Conservation (phyloP, 2,113 vertebrate species). For the Pontoporia blainvillei region DNA sequence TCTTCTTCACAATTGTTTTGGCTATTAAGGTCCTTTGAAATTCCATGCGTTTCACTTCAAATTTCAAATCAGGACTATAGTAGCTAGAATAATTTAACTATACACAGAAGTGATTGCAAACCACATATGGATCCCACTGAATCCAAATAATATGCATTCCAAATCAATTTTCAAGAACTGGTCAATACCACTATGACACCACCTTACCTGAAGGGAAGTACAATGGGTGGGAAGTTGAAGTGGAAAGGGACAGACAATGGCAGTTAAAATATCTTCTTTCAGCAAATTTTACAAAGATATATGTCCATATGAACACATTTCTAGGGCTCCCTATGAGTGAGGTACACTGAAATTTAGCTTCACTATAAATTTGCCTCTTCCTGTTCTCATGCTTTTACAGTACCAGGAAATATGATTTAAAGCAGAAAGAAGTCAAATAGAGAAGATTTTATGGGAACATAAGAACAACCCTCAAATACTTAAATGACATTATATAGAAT, state of each 20-base stretch:
- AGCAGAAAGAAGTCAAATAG: neutral
- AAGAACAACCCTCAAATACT: neutral
- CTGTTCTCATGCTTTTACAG: neutral
- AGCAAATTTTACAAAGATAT: neutral
- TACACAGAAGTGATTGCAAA: neutral
- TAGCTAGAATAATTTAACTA: neutral
- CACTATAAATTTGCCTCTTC: neutral
- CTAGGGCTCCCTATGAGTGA: neutral
- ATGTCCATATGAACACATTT: neutral
- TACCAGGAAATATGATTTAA: neutral
- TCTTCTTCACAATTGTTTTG: neutral
- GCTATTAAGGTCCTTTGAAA: neutral
- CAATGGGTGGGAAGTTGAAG: neutral
- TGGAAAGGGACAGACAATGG: neutral
- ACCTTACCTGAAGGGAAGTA: neutral
- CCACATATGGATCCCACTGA: neutral
- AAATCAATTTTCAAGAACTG: neutral
- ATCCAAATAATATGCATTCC: neutral
- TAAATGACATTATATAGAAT: neutral
- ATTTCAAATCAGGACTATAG: neutral
- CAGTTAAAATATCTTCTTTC: neutral
- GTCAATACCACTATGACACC: neutral
- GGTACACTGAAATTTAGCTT: neutral
- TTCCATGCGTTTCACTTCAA: slow-evolving; percentile 6
- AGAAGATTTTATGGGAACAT: neutral